Evolutionary conservation across 2,797 vertebrate genomes (phyloP), one percentile per base, ranked within the genome.

Genomic region (Microctenopoma stevenorrisi): DNA sequence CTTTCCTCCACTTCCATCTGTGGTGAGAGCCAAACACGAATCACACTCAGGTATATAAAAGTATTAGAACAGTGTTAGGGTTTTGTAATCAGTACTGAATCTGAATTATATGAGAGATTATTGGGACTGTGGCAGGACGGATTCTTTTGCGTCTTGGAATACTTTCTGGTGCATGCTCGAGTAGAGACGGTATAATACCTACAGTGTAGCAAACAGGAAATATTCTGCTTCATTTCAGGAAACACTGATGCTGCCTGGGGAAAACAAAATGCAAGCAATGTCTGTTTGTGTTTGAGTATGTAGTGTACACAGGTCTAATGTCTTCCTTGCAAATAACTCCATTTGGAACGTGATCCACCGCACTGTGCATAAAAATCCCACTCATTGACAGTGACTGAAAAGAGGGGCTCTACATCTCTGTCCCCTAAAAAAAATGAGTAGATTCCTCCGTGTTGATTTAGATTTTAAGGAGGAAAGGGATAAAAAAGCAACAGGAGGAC

Each of bases 271-370:
- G 79, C 79, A 79, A 89, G 86, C 86, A 61, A 52, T 81, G 85
- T 86, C 61, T 89, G 87, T 85, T 84, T 88, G 77, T 89, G 84
- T 91, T 89, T 89, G 86, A 22, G 47, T 56, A 72, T 60, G 82
- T 68, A 61, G 84, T 84, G 84, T 87, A 87, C 75, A 85, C 88
- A 79, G 74, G 81, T 79, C 82, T 68, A 78, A 82, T 68, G 82
- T 73, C 72, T 81, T 78, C 62, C 70, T 75, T 5, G 78, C 82
- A 86, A 88, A 86, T 77, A 83, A 78, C 69, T 70, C 73, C 0
- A 42, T 80, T 74, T 83, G 86, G 83, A 81, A 87, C 73, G 83
- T 60, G 76, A 88, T 86, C 77, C 84, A 49, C 62, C 15, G 62
- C 2, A n/a, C 50, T 38, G 15, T 52, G 78, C 81, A 73, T 73